These are phyloP conservation scores for Serrognathus titanus DNA, from an alignment of 2,888 invertebrate genomes.

Conservation along the genomic window DNA sequence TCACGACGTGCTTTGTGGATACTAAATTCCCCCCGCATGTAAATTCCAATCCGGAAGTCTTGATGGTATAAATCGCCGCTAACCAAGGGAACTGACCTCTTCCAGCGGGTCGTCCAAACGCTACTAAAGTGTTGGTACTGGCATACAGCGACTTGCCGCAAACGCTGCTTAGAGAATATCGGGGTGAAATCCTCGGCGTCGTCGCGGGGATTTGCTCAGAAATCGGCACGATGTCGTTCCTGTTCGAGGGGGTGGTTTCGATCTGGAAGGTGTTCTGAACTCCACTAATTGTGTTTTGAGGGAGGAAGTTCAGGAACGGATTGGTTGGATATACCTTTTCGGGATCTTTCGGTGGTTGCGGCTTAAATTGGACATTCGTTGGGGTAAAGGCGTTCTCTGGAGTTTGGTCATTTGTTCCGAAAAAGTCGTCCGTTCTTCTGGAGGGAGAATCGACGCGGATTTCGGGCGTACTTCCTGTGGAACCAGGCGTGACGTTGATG, in stretches of 20 bases:
- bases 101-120: slow-evolving; percentile 36
- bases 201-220: neutral
- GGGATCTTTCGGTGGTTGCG: slow-evolving; percentile 7
- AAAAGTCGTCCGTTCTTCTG: neutral
- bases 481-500: slow-evolving; percentile 31
- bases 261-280: neutral
- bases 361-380: slow-evolving; percentile 8
- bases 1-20: slow-evolving; percentile 41
- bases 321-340: slow-evolving; percentile 7
- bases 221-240: neutral
- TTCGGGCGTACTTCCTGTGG: neutral
- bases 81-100: slow-evolving; percentile 46
- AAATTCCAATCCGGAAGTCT: slow-evolving; percentile 40
- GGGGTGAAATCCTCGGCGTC: slow-evolving; percentile 1
- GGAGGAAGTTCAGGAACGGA: slow-evolving; percentile 2
- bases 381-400: neutral
- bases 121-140: slow-evolving; percentile 39
- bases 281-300: neutral
- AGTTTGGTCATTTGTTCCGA: neutral
- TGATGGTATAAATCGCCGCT: slow-evolving; percentile 41
- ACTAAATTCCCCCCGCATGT: slow-evolving; percentile 44
- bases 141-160: slow-evolving; percentile 39
- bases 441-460: neutral
- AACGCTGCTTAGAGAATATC: slow-evolving; percentile 3
- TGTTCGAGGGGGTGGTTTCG: neutral